Conservation (phyloP, 2,113 vertebrate genomes). For the Alexandromys fortis region DNA sequence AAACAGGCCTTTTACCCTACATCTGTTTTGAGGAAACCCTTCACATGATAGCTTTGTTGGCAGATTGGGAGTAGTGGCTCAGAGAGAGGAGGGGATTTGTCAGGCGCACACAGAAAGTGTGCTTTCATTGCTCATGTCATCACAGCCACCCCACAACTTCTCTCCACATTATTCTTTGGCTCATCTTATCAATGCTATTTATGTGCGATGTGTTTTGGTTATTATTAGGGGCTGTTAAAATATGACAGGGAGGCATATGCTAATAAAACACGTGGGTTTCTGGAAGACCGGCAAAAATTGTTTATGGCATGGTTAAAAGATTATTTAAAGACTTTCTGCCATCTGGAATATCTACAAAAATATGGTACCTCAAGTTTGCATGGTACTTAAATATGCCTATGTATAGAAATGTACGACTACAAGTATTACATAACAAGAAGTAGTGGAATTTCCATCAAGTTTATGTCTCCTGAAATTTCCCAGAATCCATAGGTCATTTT, state of each 20-base stretch:
- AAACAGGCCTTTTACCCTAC: neutral
- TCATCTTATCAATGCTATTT: conserved; percentile 70
- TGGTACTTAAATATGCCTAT: conserved; percentile 46
- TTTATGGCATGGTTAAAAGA: conserved; percentile 67
- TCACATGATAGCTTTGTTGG: neutral
- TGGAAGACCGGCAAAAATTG: conserved; percentile 69
- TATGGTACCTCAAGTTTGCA: conserved; percentile 65
- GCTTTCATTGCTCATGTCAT: neutral
- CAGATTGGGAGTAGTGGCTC: neutral
- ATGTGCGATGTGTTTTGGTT: conserved; percentile 69
- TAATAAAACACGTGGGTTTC: conserved; percentile 75
- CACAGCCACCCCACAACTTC: neutral
- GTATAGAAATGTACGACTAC: conserved; percentile 7
- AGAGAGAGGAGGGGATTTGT: neutral
- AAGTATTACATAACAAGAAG: conserved; percentile 14
- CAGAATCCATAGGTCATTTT: conserved; percentile 7
- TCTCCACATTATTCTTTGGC: conserved; percentile 48
- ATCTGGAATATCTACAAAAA: conserved; percentile 76
- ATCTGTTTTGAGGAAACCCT: neutral
- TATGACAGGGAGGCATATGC: conserved; percentile 76
- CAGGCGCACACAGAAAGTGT: neutral
- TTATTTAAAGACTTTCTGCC: conserved; percentile 73
- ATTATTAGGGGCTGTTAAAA: conserved; percentile 79
- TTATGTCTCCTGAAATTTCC: neutral
- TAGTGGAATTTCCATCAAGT: conserved; percentile 28